These are phyloP conservation scores for Apamea crenata DNA, from an alignment of 2,888 invertebrate genomes.

Conservation along the genomic window DNA sequence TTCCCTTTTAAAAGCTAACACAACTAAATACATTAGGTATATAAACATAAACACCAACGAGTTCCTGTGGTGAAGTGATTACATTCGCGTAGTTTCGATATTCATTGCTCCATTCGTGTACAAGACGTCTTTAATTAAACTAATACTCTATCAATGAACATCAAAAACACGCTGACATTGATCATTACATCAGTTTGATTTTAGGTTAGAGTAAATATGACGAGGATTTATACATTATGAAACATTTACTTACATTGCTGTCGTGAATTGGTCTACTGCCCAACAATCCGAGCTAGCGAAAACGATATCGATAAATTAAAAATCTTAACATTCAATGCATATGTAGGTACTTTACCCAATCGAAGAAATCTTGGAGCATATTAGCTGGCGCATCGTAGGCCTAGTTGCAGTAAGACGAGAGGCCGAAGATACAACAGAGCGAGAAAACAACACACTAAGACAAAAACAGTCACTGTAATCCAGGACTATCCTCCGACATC, in stretches of 20 bases:
- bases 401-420: background rate
- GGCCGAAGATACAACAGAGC: background rate
- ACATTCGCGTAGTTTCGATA: conserved; percentile 9
- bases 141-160: conserved; percentile 33
- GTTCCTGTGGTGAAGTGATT: background rate
- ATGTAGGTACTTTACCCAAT: background rate
- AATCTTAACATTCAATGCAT: background rate
- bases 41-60: background rate
- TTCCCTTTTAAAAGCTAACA: background rate
- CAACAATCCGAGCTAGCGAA: conserved; percentile 22
- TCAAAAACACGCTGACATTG: conserved; percentile 18
- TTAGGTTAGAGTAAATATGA: background rate
- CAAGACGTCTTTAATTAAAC: conserved; percentile 37
- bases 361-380: background rate
- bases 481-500: background rate
- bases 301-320: conserved; percentile 17
- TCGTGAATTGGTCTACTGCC: background rate
- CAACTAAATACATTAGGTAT: background rate
- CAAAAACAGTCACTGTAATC: background rate
- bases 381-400: background rate
- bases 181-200: background rate
- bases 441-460: background rate
- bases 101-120: conserved; percentile 59
- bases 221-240: background rate
- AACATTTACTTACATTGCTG: conserved; percentile 20